Base-by-base conservation (phyloP, 2,797 vertebrate genomes). In the Poecilia gillii region DNA sequence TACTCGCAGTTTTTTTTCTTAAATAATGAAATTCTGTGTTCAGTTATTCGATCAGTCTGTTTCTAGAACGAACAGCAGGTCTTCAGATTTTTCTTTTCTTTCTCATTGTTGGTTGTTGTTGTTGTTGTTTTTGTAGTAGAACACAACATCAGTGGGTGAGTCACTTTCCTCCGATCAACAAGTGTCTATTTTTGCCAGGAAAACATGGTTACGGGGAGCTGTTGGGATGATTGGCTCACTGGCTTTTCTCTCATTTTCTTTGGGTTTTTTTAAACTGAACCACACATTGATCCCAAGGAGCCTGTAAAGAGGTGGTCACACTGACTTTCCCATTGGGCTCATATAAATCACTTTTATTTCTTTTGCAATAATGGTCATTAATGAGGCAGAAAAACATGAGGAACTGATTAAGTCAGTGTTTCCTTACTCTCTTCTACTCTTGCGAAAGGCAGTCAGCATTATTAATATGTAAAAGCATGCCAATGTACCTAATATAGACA, bases 301-400 rank as follows among this genome's bases (percentile, higher is more conserved):
- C 76, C 80, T 84, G 79, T 85, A 85, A 77, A 9, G 41, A 62
- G 39, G n/a, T 64, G 77, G 78, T 18, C 33, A 47, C 53, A 47
- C 23, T 64, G 74, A 84, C 74, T 72, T 83, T 79, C 57, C 62
- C 7, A 28, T 2, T 16, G 2, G 25, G 5, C 7, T 28, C 25
- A 28, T 28, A 45, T 45, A n/a, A 16, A 16, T 71, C 13, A 49
- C 43, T 73, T 81, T 25, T 41, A 41, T 77, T 4, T 16, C 11
- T 73, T 85, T 80, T 78, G 62, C 53, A 64, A 55, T 87, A 78
- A 84, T 83, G 46, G 83, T 59, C 28, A 55, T 74, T 81, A 81
- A 86, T 84, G 64, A 81, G 78, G 72, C 74, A 74, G 53, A 73
- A 75, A 78, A 51, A 51, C 47, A 57, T 51, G 25, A 72, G 78